A percentile compares a stretch with the other conserved stretches of the same genome.
Evolutionary conservation across 2,113 vertebrate genomes (phyloP).

Genomic region (Malurus melanocephalus): DNA sequence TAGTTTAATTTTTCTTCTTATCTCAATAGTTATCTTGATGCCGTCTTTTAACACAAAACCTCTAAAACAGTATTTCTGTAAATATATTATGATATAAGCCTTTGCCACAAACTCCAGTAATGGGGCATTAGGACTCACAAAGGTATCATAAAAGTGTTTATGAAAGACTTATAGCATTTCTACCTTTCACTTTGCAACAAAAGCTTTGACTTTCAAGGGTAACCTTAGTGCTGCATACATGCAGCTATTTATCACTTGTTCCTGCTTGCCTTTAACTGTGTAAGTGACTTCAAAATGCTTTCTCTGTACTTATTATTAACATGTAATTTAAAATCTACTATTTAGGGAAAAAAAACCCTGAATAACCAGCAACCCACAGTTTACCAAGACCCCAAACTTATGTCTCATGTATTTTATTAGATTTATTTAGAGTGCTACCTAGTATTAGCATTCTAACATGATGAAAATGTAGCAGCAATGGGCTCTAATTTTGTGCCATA

Average conservation of each 20-base stretch:
- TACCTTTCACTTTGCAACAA: background rate
- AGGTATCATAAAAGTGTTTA: slow-evolving; percentile 6
- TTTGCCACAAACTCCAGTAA: background rate
- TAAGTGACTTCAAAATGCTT: background rate
- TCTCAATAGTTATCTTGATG: background rate
- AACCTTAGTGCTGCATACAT: background rate
- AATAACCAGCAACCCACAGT: background rate
- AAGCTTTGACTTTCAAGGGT: background rate
- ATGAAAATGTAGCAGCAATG: slow-evolving; percentile 3
- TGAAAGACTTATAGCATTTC: background rate
- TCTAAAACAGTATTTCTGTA: background rate
- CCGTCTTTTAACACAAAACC: background rate
- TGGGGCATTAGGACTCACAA: background rate
- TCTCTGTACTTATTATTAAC: background rate
- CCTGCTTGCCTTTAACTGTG: background rate
- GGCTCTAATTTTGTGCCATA: slow-evolving; percentile 34
- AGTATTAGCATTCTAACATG: background rate
- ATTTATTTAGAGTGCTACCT: background rate
- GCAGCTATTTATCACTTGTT: background rate
- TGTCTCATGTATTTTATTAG: background rate
- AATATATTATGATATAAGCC: background rate
- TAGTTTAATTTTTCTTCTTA: background rate
- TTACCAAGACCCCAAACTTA: background rate
- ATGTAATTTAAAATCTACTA: background rate
- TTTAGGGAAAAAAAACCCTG: background rate